Evolutionary conservation across 2,113 vertebrate species (phyloP).

Genomic region (Loxodonta africana): DNA sequence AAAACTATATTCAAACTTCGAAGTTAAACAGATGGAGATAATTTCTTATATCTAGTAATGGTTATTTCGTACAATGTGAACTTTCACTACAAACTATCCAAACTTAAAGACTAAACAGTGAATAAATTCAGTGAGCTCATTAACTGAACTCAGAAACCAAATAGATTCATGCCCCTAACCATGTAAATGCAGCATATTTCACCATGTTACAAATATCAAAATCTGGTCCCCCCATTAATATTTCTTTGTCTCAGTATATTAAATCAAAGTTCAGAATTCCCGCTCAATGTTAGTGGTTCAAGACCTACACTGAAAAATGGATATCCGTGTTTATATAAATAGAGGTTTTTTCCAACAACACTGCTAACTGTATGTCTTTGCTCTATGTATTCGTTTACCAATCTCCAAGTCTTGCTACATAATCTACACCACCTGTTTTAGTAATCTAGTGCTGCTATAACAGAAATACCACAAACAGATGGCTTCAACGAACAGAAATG

Average conservation of each 20-base stretch:
- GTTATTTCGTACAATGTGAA: neutral
- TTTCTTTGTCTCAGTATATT: neutral
- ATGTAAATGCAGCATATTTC: no score
- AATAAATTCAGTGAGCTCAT: neutral
- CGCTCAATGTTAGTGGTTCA: neutral
- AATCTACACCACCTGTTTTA: no score
- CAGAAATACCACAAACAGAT: neutral
- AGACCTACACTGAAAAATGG: neutral
- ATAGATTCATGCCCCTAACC: neutral
- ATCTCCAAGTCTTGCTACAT: no score
- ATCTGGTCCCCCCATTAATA: neutral
- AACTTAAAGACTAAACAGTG: neutral
- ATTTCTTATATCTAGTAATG: neutral
- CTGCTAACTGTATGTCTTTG: neutral
- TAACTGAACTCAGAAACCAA: slow-evolving; percentile 5
- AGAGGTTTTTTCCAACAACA: neutral
- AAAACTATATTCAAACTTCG: neutral
- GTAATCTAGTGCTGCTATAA: neutral
- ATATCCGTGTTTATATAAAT: neutral
- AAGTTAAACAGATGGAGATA: neutral
- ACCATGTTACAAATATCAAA: neutral
- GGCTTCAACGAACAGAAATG: no score
- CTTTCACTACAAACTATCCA: neutral
- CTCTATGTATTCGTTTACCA: neutral
- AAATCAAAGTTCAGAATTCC: neutral